These are phyloP conservation scores for Trissolcus japonicus DNA, from an alignment of 2,888 invertebrate species.

Conservation along the genomic window DNA sequence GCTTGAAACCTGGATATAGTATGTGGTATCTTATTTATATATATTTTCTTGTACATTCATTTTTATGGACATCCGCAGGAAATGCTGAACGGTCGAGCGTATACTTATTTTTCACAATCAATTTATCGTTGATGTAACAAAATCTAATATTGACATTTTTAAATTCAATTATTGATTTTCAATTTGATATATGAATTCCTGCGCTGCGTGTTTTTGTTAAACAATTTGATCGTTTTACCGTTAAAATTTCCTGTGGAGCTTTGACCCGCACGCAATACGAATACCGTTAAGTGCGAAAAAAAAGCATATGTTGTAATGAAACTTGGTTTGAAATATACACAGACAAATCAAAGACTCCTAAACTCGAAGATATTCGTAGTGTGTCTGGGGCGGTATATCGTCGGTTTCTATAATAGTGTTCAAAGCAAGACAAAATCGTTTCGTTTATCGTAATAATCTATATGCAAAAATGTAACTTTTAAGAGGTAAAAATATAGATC, in stretches of 20 bases:
- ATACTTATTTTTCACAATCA: not conserved
- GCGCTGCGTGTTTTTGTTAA: not conserved
- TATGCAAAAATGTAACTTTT: conserved; percentile 70
- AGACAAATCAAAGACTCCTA: too few relatives aligned
- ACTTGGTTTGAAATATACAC: not conserved
- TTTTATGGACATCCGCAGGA: conserved; percentile 57
- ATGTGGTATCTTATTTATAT: conserved; percentile 66
- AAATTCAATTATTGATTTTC: not conserved
- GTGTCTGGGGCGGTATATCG: conserved; percentile 5
- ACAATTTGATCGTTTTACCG: conserved; percentile 13
- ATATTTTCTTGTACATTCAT: conserved; percentile 64
- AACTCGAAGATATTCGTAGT: not conserved
- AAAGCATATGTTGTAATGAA: conserved; percentile 18
- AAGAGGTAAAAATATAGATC: conserved; percentile 76
- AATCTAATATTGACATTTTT: not conserved
- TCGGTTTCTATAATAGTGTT: conserved; percentile 13
- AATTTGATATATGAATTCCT: not conserved
- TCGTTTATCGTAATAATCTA: conserved; percentile 37
- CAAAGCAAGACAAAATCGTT: conserved; percentile 39
- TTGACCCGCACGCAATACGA: conserved; percentile 2
- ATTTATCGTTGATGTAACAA: not conserved
- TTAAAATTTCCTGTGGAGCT: conserved; percentile 12
- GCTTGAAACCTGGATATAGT: conserved; percentile 73
- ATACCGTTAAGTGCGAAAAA: conserved; percentile 6
- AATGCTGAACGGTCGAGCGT: conserved; percentile 32